These are phyloP conservation scores for Scrobipalpa costella DNA, from an alignment of 2,888 invertebrate species.

Conservation along the genomic window DNA sequence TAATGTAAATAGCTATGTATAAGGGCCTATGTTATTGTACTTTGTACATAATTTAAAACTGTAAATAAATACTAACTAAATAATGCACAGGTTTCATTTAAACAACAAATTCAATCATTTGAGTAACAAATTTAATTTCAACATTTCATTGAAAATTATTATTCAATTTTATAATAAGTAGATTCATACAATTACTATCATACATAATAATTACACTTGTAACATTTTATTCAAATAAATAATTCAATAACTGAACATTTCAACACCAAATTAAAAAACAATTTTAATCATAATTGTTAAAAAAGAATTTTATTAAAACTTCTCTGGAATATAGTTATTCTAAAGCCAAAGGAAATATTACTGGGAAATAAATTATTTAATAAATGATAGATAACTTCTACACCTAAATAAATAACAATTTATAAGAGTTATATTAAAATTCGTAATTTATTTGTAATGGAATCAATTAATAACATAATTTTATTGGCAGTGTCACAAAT, in stretches of 20 bases:
- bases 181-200: conserved; percentile 47
- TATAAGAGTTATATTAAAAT: neutral
- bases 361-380: neutral
- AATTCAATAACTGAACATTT: conserved; percentile 20
- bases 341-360: too few relatives aligned
- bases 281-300: conserved; percentile 9
- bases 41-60: conserved; percentile 34
- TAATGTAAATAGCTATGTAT: conserved; percentile 7
- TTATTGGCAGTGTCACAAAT: conserved; percentile 37
- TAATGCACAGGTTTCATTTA: neutral
- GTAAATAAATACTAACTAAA: conserved; percentile 30
- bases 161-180: conserved; percentile 53
- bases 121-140: conserved; percentile 62
- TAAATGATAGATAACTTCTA: neutral
- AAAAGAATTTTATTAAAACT: too few relatives aligned
- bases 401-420: neutral
- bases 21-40: conserved; percentile 30
- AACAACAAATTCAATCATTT: conserved; percentile 34
- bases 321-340: neutral
- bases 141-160: conserved; percentile 54
- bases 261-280: conserved; percentile 24
- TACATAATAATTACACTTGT: conserved; percentile 16
- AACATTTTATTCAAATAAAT: conserved; percentile 26
- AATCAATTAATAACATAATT: conserved; percentile 42
- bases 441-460: conserved; percentile 6